Base-by-base conservation (phyloP, 1,140 invertebrate genomes). In the Macrotrachela quadricornifera region DNA sequence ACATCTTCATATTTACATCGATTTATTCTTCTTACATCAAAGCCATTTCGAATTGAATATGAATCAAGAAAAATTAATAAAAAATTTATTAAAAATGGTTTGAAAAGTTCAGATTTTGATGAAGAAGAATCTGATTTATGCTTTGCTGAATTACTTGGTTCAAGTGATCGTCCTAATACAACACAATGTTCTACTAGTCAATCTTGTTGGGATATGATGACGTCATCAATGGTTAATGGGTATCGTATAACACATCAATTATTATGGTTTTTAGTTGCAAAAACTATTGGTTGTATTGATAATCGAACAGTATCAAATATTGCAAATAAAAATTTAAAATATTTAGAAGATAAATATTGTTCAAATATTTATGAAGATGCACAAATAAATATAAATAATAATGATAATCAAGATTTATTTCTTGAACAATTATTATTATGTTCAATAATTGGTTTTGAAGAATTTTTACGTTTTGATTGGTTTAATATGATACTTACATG, bases 351-450 rank as follows among this genome's bases (percentile, higher is more conserved):
- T 8, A 38, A 37, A 37, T 51, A 37, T 44, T 53, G 51, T 40
- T 38, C 36, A 10, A 14, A 21, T 15, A 46, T 53, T 30, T 47
- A 53, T 36, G 10, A 38, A 10, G 44, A 53, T 16, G 17, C 45
- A 6, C 16, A 47, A 14, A 16, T 36, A 37, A 38, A 42, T 12
- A 47, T 12, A 14, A 43, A 18, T 15, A 40, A 36, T 18, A 43
- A 16, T 47, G 39, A 15, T 14, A 41, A 40, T 53, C n/a, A 40
- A 10, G 51, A 53, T 53, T 36, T 53, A 30, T 53, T 53, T 43
- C 46, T 53, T 13, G 51, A 53, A 46, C 51, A 53, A 53, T 37
- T 37, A 21, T n/a, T 53, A 15, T 53, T 53, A 17, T 53, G 51
- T 36, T 15, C 40, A n/a, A 43, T 41, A 36, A 8, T 53, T 12